A percentile compares a stretch with the other conserved stretches of the same genome.
phyloP scores from a whole-genome alignment of 2,797 vertebrate species.

The Anableps anableps region DNA sequence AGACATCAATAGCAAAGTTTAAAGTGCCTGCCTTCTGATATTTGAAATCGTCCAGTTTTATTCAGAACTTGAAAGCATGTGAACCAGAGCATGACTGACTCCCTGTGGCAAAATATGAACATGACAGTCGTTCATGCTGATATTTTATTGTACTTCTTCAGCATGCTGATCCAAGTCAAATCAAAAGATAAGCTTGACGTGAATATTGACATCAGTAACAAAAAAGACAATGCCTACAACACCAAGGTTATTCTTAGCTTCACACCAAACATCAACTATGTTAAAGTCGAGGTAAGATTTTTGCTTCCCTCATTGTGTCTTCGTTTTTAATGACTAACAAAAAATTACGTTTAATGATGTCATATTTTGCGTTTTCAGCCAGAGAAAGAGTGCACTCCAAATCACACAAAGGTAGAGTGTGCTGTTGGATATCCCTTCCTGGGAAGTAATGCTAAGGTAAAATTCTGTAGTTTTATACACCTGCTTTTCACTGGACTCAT shows the following conservation, averaged over 20 bases:
- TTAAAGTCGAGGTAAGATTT: slow-evolving; percentile 89
- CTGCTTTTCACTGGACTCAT: not conserved
- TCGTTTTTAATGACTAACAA: accelerated
- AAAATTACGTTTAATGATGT: not conserved
- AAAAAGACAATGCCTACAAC: slow-evolving; percentile 93
- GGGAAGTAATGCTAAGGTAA: slow-evolving; percentile 81
- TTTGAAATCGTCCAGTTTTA: not conserved
- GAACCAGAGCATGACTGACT: slow-evolving; percentile 38
- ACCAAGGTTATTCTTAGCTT: slow-evolving; percentile 87
- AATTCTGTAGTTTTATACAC: not conserved
- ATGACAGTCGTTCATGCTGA: slow-evolving; percentile 36
- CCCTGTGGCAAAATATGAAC: slow-evolving; percentile 48
- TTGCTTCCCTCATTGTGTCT: not conserved
- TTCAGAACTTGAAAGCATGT: not conserved
- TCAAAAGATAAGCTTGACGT: slow-evolving; percentile 85
- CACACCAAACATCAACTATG: slow-evolving; percentile 92
- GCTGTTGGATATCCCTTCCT: slow-evolving; percentile 95
- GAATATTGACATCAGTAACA: slow-evolving; percentile 84
- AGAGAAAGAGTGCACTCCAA: slow-evolving; percentile 86
- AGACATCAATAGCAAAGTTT: not conserved
- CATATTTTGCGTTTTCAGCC: slow-evolving; percentile 70
- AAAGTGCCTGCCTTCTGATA: not conserved
- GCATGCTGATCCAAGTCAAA: slow-evolving; percentile 83
- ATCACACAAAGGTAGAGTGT: slow-evolving; percentile 85
- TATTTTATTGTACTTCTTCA: slow-evolving; percentile 34